Percentiles rank a stretch among this genome's conserved stretches.
These are phyloP conservation scores for Antheraea yamamai DNA, from an alignment of 2,888 invertebrate genomes.

Conservation along the genomic window DNA sequence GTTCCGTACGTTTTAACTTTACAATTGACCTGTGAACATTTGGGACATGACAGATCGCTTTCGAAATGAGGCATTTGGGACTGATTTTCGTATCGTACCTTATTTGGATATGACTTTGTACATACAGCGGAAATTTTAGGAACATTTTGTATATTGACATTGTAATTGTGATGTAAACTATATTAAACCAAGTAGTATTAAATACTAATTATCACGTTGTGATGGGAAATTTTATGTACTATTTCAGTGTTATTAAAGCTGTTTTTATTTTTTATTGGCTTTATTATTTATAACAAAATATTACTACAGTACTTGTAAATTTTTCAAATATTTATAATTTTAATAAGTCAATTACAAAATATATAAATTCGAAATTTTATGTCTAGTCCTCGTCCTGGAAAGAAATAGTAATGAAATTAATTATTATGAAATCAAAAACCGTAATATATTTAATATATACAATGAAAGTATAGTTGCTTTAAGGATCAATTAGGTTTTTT, in stretches of 20 bases:
- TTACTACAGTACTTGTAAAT: background rate
- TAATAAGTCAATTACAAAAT: background rate
- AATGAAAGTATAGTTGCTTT: too few species aligned
- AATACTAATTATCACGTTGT: constrained; percentile 47
- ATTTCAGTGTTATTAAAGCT: constrained; percentile 69
- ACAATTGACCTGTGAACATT: constrained; percentile 19
- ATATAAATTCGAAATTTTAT: background rate
- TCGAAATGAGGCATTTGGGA: constrained; percentile 38
- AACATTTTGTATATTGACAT: background rate
- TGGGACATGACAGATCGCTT: constrained; percentile 51
- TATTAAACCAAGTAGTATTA: constrained; percentile 68
- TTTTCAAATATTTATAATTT: background rate
- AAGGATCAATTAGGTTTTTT: too few species aligned
- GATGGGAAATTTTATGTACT: constrained; percentile 70
- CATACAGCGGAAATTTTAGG: constrained; percentile 3
- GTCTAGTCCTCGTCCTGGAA: constrained; percentile 4
- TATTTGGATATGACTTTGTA: constrained; percentile 10
- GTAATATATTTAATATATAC: background rate
- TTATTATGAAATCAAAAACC: background rate
- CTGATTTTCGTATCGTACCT: constrained; percentile 22
- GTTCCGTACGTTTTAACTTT: background rate
- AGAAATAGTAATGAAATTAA: background rate
- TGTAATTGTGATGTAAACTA: constrained; percentile 43
- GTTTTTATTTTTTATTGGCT: constrained; percentile 47
- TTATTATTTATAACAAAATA: background rate